Percentiles rank a stretch among this genome's conserved stretches.
Evolutionary conservation across 1,140 invertebrate species (phyloP).

Genomic region (Tachypleus tridentatus): DNA sequence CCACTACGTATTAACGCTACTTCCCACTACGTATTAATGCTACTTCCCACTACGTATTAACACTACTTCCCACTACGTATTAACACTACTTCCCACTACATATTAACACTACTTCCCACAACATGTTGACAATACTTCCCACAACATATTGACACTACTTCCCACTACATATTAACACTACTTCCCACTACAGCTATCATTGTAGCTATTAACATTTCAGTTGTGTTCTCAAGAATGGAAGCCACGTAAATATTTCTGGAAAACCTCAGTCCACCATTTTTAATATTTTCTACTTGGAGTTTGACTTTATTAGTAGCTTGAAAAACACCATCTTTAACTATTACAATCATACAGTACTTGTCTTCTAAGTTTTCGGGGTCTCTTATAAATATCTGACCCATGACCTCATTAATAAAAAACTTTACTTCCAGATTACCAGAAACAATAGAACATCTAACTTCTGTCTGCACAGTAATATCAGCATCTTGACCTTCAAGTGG

Average conservation of each 20-base stretch:
- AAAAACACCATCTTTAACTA: conserved; percentile 44
- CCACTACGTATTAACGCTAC: too few relatives aligned
- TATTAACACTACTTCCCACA: too few relatives aligned
- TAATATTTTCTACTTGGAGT: conserved; percentile 51
- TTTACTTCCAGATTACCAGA: conserved; percentile 64
- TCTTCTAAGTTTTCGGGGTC: conserved; percentile 39
- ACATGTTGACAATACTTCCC: too few relatives aligned
- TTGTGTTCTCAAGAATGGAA: conserved; percentile 68
- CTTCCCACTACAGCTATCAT: conserved; percentile 77
- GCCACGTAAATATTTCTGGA: conserved; percentile 67
- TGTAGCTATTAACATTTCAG: conserved; percentile 56
- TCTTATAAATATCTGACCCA: conserved; percentile 56
- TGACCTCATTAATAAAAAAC: conserved; percentile 59
- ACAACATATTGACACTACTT: too few relatives aligned
- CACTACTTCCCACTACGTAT: too few relatives aligned
- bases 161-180: too few relatives aligned
- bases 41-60: too few relatives aligned
- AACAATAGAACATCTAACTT: conserved; percentile 63
- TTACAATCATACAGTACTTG: conserved; percentile 35
- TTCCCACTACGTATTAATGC: too few relatives aligned
- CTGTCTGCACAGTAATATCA: conserved; percentile 45
- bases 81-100: too few relatives aligned
- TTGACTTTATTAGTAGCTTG: conserved; percentile 36
- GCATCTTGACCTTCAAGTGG: conserved; percentile 55
- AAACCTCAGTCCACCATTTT: conserved; percentile 65